phyloP scores from a whole-genome alignment of 2,113 vertebrate species.

The Pangasianodon hypophthalmus region DNA sequence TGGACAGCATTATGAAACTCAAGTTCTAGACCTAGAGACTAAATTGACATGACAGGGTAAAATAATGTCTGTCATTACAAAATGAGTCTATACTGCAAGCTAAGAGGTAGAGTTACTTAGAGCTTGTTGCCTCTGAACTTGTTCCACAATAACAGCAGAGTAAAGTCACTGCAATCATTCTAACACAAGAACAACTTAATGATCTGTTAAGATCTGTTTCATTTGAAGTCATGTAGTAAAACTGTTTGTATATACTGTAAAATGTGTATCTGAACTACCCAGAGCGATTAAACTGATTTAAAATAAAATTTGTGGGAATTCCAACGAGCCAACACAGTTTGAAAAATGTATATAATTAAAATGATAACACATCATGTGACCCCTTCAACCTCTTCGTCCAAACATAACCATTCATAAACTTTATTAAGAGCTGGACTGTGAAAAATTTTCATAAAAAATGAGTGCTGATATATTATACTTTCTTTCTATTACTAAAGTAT shows the following conservation, averaged over 20 bases:
- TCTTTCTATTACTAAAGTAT: not conserved
- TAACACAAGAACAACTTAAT: not conserved
- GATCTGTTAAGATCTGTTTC: conserved; percentile 16
- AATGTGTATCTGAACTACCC: not conserved
- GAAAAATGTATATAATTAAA: not conserved
- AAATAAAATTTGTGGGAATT: no score
- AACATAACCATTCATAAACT: not conserved
- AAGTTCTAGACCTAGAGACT: conserved; percentile 30
- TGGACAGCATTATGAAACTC: conserved; percentile 25
- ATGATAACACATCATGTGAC: not conserved
- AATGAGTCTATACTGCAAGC: conserved; percentile 15
- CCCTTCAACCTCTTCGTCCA: not conserved
- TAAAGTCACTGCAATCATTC: not conserved
- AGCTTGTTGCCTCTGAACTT: not conserved
- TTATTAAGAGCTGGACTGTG: not conserved
- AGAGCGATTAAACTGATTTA: not conserved
- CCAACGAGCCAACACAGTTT: not conserved
- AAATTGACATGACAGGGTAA: conserved; percentile 30
- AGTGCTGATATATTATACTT: not conserved
- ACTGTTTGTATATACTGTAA: not conserved
- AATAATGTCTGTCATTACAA: conserved; percentile 24
- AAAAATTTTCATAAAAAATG: not conserved
- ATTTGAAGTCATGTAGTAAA: not conserved
- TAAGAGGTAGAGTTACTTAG: not conserved
- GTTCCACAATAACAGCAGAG: conserved; percentile 18